phyloP scores from a whole-genome alignment of 2,113 vertebrate genomes.

The Clarias gariepinus region DNA sequence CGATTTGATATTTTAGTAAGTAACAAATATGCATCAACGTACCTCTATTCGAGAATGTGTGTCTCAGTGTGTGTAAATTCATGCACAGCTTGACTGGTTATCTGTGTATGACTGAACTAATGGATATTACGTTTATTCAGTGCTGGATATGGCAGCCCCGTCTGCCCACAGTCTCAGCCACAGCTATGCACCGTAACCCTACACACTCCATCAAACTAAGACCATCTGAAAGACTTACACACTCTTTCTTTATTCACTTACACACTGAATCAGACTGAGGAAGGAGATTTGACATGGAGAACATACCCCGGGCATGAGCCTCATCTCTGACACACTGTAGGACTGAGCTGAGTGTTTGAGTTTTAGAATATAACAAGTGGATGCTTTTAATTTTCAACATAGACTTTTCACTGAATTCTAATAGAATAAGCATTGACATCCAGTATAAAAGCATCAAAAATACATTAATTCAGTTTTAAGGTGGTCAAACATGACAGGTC shows the following conservation, averaged over 20 bases:
- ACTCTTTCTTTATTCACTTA: slow-evolving; percentile 10
- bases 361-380: not conserved
- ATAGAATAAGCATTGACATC: too few species aligned
- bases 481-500: not conserved
- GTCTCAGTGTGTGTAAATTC: not conserved
- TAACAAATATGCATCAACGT: not conserved
- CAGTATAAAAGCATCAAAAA: too few species aligned
- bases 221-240: slow-evolving; percentile 15
- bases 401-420: not conserved
- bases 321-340: not conserved
- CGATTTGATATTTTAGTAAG: not conserved
- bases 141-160: slow-evolving; percentile 17
- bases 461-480: too few species aligned
- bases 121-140: slow-evolving; percentile 28
- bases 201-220: slow-evolving; percentile 5
- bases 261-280: not conserved
- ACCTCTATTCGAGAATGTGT: not conserved
- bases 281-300: not conserved
- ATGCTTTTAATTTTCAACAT: not conserved
- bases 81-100: not conserved
- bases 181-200: slow-evolving; percentile 44
- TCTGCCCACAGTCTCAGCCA: slow-evolving; percentile 29
- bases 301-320: not conserved
- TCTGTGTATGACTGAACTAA: not conserved
- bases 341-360: not conserved